Evolutionary conservation across 2,797 vertebrate species (phyloP), one percentile per base, ranked within the genome.

Genomic region (Pygocentrus nattereri): DNA sequence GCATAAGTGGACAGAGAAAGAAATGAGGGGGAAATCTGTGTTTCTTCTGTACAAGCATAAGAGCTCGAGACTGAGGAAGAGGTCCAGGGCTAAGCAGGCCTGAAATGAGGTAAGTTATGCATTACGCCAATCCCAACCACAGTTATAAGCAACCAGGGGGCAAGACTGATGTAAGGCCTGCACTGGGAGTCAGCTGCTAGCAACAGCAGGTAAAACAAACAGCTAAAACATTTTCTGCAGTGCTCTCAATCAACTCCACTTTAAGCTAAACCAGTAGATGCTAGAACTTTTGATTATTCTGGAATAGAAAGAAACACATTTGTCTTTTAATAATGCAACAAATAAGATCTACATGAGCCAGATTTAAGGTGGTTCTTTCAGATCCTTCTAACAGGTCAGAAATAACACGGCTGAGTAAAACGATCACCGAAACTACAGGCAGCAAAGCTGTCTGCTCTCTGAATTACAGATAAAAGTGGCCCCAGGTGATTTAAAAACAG

Each of bases 1-100:
- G 80, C 81, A 86, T 85, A 82, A 78, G 65, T 78, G 78, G 68
- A 30, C 49, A 69, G 69, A 74, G 62, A 79, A 38, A 74, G 67
- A 79, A 52, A 80, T n/a, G 44, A 64, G 79, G 21, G 41, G 41
- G 11, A 10, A 21, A 44, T 21, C 27, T 21, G 34, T 12, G 67
- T 56, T 78, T 73, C 68, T 61, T 49, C 52, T 41, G 52, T 12
- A 16, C 50, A 59, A 50, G 41, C n/a, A 59, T 65, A 25, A 56
- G n/a, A 59, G 58, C 31, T 77, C 54, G 38, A 73, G 50, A 76
- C 34, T 58, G 23, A 77, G 73, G 56, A 76, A 50, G 54, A 71
- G 62, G 27, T 23, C 23, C 8, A 56, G 62, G 49, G 34, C 34
- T 47, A 19, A 7, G 31, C 61, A 41, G 62, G 76, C 25, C 76